phyloP scores from a whole-genome alignment of 2,113 vertebrate species.

The pig (Sus scrofa) region T2T-Sscrofa CM000812.6:110702001-110702500 shows the following conservation, averaged over 20 bases:
- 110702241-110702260: background rate
- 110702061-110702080: background rate
- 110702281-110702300: constrained; percentile 36
- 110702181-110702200: background rate
- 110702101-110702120: background rate
- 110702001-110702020: background rate
- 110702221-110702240: background rate
- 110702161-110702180: background rate
- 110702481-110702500: constrained; percentile 71
- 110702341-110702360: background rate
- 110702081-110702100: background rate
- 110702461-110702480: constrained; percentile 71
- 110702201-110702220: background rate
- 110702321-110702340: constrained; percentile 20
- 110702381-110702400: constrained; percentile 16
- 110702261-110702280: background rate
- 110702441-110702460: constrained; percentile 59
- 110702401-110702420: too few relatives aligned
- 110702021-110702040: background rate
- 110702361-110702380: constrained; percentile 3
- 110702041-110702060: background rate
- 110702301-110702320: constrained; percentile 42
- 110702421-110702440: background rate
- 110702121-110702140: background rate
- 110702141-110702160: background rate